Percentiles rank a stretch among this genome's conserved stretches.
These are phyloP conservation scores for Polypedilum pembai DNA, from an alignment of 1,140 invertebrate species.

Conservation along the genomic window DNA sequence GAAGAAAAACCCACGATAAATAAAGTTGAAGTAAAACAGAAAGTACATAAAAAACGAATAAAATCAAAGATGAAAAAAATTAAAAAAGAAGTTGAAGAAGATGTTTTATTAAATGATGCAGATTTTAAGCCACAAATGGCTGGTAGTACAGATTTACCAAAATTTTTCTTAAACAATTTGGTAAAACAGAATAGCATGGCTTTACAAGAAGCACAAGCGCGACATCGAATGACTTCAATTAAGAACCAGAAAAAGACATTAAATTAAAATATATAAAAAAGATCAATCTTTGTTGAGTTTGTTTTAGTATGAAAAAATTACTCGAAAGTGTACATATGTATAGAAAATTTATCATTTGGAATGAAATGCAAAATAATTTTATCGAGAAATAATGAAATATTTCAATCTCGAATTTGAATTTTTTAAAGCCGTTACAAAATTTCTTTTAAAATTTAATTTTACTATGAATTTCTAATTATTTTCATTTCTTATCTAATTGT, in stretches of 20 bases:
- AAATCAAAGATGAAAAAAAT: not conserved
- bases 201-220: not conserved
- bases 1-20: not conserved
- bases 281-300: conserved; percentile 22
- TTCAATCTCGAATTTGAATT: too few species aligned
- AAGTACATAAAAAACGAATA: not conserved
- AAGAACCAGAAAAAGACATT: not conserved
- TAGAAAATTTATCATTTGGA: too few species aligned
- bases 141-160: not conserved
- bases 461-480: too few species aligned
- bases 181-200: not conserved
- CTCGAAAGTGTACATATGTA: too few species aligned
- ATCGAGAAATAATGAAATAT: too few species aligned
- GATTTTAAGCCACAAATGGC: conserved; percentile 13
- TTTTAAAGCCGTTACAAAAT: too few species aligned
- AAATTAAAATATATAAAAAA: not conserved
- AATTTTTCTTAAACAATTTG: not conserved
- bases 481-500: too few species aligned
- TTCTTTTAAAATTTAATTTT: too few species aligned
- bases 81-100: not conserved
- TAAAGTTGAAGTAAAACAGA: not conserved
- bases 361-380: too few species aligned
- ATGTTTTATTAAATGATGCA: not conserved
- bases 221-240: not conserved
- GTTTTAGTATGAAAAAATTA: not conserved